Percentiles rank a stretch among this genome's conserved stretches.
phyloP scores from a whole-genome alignment of 2,797 vertebrate species.

The Peromyscus nudipes region DNA sequence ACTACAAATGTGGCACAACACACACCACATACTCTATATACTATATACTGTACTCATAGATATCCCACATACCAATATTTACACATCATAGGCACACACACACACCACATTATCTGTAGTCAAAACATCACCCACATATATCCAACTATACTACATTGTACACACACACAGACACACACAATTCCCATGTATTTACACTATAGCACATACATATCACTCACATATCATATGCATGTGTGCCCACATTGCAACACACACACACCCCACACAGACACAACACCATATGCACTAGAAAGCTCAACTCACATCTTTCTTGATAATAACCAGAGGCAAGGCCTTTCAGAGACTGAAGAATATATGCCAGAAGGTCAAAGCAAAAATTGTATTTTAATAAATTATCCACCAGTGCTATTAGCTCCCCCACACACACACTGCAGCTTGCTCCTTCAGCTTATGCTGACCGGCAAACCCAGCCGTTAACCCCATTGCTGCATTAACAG shows the following conservation, averaged over 20 bases:
- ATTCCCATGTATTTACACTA: not conserved
- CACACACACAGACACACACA: not conserved
- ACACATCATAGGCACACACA: not conserved
- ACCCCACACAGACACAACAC: not conserved
- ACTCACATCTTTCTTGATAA: not conserved
- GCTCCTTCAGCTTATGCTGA: not conserved
- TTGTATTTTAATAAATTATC: not conserved
- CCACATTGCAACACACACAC: not conserved
- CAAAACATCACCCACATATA: not conserved
- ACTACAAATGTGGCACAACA: not conserved
- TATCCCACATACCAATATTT: not conserved
- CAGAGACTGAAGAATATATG: not conserved
- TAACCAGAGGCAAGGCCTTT: not conserved
- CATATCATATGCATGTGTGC: not conserved
- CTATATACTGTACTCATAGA: not conserved
- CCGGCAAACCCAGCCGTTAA: not conserved
- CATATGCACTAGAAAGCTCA: not conserved
- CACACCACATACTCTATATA: not conserved
- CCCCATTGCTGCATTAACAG: not conserved
- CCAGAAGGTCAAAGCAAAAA: not conserved
- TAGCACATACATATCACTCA: not conserved
- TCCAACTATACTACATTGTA: not conserved
- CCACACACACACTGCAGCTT: too few species aligned
- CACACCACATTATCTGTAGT: not conserved
- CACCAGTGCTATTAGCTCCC: not conserved